Percentiles rank a stretch among this genome's conserved stretches.
Evolutionary conservation across 1,140 invertebrate genomes (phyloP).

Genomic region (Cydia strobilella): DNA sequence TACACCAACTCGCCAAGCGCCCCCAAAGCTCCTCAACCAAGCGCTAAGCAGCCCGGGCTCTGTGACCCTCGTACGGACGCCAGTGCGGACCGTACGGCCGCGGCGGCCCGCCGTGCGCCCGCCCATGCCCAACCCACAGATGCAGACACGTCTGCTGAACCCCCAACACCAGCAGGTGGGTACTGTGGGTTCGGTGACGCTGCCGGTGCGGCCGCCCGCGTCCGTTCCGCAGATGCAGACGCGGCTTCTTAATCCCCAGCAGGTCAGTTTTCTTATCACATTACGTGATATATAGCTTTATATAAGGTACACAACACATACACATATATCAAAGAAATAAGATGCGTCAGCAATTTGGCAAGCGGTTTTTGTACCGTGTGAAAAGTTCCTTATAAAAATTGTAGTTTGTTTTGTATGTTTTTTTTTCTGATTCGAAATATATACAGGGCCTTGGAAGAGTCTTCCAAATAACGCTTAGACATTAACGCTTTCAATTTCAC

Average conservation of each 20-base stretch:
- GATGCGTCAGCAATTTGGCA: too few species aligned
- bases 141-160: conserved; percentile 54
- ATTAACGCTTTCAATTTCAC: too few species aligned
- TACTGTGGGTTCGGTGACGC: conserved; percentile 46
- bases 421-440: too few species aligned
- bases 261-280: conserved; percentile 40
- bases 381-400: too few species aligned
- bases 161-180: conserved; percentile 57
- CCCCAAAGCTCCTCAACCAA: conserved; percentile 64
- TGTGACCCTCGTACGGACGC: conserved; percentile 61
- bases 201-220: conserved; percentile 55
- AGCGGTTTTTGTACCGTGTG: too few species aligned
- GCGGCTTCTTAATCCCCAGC: conserved; percentile 54
- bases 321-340: too few species aligned
- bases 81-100: conserved; percentile 57
- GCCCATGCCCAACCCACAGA: conserved; percentile 43
- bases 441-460: too few species aligned
- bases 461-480: too few species aligned
- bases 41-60: conserved; percentile 49
- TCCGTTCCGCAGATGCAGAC: conserved; percentile 45
- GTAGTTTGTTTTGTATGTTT: too few species aligned
- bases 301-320: background rate
- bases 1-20: conserved; percentile 50
- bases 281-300: background rate
- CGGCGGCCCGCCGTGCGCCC: conserved; percentile 50